phyloP scores from a whole-genome alignment of 2,797 vertebrate genomes.

The Tarsius wallacei region DNA sequence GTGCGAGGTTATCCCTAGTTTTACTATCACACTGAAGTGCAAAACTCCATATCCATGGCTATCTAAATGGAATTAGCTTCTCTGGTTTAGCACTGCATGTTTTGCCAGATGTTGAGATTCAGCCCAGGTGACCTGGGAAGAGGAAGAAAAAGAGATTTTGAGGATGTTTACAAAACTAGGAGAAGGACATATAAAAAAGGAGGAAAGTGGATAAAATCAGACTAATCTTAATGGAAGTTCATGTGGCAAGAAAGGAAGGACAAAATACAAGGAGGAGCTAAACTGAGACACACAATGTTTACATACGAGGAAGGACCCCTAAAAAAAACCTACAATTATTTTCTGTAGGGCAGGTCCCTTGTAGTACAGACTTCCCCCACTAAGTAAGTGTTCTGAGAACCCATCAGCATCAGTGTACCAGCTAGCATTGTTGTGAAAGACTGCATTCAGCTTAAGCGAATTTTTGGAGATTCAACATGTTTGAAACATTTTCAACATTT shows the following conservation, averaged over 20 bases:
- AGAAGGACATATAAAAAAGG: not conserved
- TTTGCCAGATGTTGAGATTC: not conserved
- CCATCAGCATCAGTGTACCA: too few relatives aligned
- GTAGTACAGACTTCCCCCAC: too few relatives aligned
- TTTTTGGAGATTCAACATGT: too few relatives aligned
- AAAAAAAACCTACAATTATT: too few relatives aligned
- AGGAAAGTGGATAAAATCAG: not conserved
- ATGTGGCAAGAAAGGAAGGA: not conserved
- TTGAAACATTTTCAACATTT: too few relatives aligned
- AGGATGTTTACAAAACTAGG: not conserved
- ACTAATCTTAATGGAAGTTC: not conserved
- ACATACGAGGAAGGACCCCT: not conserved
- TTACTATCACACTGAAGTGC: accelerated
- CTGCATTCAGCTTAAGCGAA: too few relatives aligned
- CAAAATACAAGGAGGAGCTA: not conserved
- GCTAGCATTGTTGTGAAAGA: too few relatives aligned
- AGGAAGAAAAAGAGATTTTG: not conserved
- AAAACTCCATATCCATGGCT: not conserved
- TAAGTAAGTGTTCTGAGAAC: too few relatives aligned
- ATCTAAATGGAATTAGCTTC: not conserved
- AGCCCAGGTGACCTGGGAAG: not conserved
- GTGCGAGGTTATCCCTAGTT: not conserved
- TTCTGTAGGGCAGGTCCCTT: too few relatives aligned
- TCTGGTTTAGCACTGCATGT: not conserved
- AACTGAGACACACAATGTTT: not conserved